A percentile compares a stretch with the other conserved stretches of the same genome.
These are phyloP conservation scores for Hydraecia micacea DNA, from an alignment of 2,888 invertebrate genomes.

Conservation along the genomic window DNA sequence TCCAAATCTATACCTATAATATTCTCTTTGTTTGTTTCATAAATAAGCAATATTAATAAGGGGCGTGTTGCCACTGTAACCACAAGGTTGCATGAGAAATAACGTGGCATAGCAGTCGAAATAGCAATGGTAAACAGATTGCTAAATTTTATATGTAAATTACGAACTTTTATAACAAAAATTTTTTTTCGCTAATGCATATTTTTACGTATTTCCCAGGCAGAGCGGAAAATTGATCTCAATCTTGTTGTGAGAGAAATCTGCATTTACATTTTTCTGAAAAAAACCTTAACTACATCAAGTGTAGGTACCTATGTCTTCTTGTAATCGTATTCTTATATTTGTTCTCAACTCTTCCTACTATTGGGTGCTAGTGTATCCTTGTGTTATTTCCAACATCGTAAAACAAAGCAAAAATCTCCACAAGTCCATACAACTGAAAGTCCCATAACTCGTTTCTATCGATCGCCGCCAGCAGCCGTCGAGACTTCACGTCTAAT, in stretches of 20 bases:
- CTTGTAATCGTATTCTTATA: too few species aligned
- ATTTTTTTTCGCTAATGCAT: constrained; percentile 16
- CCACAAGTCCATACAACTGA: constrained; percentile 41
- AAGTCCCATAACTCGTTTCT: constrained; percentile 60
- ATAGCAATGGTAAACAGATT: constrained; percentile 25
- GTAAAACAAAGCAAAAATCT: constrained; percentile 25
- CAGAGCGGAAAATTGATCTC: constrained; percentile 25
- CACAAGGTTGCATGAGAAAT: constrained; percentile 21
- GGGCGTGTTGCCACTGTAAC: not conserved
- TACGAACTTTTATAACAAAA: constrained; percentile 10
- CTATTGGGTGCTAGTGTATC: not conserved
- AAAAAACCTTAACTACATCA: not conserved
- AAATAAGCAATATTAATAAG: constrained; percentile 1
- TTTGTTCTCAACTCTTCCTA: not conserved
- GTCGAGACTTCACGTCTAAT: constrained; percentile 68
- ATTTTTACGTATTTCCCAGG: constrained; percentile 31
- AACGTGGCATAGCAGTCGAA: constrained; percentile 14
- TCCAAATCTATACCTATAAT: not conserved
- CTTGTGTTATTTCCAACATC: not conserved
- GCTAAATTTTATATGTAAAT: constrained; percentile 25
- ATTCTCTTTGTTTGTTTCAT: not conserved
- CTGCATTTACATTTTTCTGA: not conserved
- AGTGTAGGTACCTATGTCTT: constrained; percentile 5
- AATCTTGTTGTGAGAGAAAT: constrained; percentile 18
- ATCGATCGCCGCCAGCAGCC: constrained; percentile 63